Conservation (phyloP, 2,797 vertebrate species). For the Centroberyx gerrardi region DNA sequence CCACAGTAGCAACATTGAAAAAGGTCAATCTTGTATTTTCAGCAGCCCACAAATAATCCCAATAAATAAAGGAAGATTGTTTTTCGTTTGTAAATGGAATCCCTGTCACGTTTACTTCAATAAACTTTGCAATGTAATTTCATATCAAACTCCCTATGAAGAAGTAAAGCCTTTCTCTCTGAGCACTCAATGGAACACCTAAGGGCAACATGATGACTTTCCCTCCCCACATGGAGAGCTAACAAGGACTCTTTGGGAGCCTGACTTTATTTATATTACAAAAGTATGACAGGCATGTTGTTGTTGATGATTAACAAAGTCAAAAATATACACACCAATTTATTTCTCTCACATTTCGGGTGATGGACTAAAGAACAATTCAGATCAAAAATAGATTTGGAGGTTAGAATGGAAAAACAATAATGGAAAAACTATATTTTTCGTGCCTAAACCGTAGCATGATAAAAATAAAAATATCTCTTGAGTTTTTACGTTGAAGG, state of each 20-base stretch:
- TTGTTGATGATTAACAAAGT: constrained; percentile 31
- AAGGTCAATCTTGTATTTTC: constrained; percentile 36
- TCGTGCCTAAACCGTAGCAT: constrained; percentile 57
- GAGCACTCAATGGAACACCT: constrained; percentile 10
- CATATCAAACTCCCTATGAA: constrained; percentile 34
- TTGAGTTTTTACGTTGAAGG: constrained; percentile 49
- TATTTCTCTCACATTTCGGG: constrained; percentile 48
- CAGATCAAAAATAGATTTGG: constrained; percentile 54
- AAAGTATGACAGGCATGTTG: constrained; percentile 23
- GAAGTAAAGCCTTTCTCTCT: constrained; percentile 32
- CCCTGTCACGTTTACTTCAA: constrained; percentile 7
- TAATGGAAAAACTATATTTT: constrained; percentile 15
- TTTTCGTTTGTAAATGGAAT: background rate
- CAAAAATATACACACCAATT: constrained; percentile 31
- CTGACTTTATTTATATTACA: constrained; percentile 29
- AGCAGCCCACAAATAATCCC: constrained; percentile 36
- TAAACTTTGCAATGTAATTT: constrained; percentile 4
- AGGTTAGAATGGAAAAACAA: constrained; percentile 40
- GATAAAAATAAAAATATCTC: constrained; percentile 61
- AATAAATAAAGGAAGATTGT: constrained; percentile 20
- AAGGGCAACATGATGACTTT: background rate
- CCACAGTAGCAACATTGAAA: constrained; percentile 61
- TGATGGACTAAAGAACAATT: constrained; percentile 37
- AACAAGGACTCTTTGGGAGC: constrained; percentile 33
- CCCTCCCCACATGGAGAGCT: constrained; percentile 2